Conservation (phyloP, 2,888 invertebrate genomes). For the Agapostemon virescens region DNA sequence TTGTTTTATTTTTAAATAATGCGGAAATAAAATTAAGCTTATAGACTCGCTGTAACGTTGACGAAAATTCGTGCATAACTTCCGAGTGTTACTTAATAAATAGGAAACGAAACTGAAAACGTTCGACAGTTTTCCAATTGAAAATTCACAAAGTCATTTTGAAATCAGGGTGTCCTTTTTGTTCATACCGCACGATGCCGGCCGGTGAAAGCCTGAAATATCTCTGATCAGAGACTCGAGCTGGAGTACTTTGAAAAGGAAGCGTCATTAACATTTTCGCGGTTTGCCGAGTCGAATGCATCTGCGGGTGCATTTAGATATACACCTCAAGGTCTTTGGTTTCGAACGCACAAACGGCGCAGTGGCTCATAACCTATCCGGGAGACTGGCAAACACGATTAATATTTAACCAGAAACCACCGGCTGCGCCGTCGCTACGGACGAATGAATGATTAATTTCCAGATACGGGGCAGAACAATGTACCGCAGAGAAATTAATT, state of each 20-base stretch:
- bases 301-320: not conserved
- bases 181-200: too few relatives aligned
- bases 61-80: not conserved
- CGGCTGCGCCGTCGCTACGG: conserved; percentile 20
- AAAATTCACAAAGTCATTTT: not conserved
- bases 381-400: conserved; percentile 33
- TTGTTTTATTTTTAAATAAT: too few relatives aligned
- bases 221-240: not conserved
- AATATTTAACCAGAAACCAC: conserved; percentile 45
- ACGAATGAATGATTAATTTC: conserved; percentile 51
- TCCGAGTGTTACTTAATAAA: not conserved
- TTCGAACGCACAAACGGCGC: not conserved
- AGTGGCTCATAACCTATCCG: conserved; percentile 35
- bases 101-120: not conserved
- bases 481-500: conserved; percentile 43
- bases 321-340: not conserved
- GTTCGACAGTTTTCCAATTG: not conserved
- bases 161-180: too few relatives aligned
- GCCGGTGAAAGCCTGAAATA: too few relatives aligned
- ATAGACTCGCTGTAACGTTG: not conserved
- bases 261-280: not conserved
- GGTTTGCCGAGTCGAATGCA: not conserved
- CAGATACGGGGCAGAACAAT: conserved; percentile 35
- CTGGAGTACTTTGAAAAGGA: not conserved
- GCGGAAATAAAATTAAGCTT: too few relatives aligned